phyloP scores from a whole-genome alignment of 2,888 invertebrate genomes.

The Hemistola chrysoprasaria region DNA sequence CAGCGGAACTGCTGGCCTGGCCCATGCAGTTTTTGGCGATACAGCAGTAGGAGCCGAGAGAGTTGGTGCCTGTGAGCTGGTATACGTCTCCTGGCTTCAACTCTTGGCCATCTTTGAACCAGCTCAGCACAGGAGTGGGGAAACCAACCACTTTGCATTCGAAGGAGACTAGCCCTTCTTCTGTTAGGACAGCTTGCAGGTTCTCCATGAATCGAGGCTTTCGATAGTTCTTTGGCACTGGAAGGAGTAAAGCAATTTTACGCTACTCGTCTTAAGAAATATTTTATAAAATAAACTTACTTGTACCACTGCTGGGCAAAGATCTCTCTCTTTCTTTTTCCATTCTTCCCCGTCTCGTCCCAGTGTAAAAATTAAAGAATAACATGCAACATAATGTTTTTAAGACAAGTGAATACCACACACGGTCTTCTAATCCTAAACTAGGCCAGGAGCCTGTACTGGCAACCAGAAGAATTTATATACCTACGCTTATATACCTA shows the following conservation, averaged over 20 bases:
- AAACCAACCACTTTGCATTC: constrained; percentile 97
- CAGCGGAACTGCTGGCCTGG: constrained; percentile 92
- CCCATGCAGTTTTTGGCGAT: constrained; percentile 96
- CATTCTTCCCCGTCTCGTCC: too few species aligned
- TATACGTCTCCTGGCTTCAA: constrained; percentile 96
- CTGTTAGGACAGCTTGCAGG: constrained; percentile 93
- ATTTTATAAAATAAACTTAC: too few species aligned
- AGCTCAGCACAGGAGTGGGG: constrained; percentile 92
- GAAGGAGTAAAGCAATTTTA: too few species aligned
- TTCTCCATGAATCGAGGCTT: constrained; percentile 95
- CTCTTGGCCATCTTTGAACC: constrained; percentile 97
- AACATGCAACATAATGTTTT: neutral
- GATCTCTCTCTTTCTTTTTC: too few species aligned
- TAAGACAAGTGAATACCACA: too few species aligned
- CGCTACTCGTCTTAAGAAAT: too few species aligned
- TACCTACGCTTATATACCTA: too few species aligned
- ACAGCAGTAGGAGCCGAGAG: constrained; percentile 93
- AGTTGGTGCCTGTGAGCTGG: constrained; percentile 94
- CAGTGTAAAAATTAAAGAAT: too few species aligned
- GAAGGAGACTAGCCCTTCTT: constrained; percentile 95
- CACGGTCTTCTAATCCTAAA: too few species aligned
- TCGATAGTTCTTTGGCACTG: constrained; percentile 94
- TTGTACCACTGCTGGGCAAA: too few species aligned
- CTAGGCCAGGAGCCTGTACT: too few species aligned
- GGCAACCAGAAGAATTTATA: too few species aligned